These are phyloP conservation scores for Tautogolabrus adspersus DNA, from an alignment of 2,113 vertebrate species.

Conservation along the genomic window DNA sequence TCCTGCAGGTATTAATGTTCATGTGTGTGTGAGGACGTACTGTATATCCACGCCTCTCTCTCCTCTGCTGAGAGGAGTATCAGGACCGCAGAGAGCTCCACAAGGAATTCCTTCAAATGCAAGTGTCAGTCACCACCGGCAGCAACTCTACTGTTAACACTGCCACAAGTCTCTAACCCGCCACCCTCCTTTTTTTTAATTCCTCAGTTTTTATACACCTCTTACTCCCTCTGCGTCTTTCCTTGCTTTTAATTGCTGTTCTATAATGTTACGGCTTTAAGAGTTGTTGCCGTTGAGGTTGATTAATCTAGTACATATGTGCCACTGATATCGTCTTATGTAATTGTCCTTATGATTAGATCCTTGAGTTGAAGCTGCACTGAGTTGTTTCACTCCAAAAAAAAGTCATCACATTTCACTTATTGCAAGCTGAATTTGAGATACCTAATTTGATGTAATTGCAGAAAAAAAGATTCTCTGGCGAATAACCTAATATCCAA, in stretches of 20 bases:
- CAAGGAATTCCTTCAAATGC: slow-evolving; percentile 27
- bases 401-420: too few species aligned
- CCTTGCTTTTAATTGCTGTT: not conserved
- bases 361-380: too few species aligned
- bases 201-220: slow-evolving; percentile 8
- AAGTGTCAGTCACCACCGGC: slow-evolving; percentile 1
- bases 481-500: not conserved
- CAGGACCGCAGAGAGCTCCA: slow-evolving; percentile 26
- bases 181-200: not conserved
- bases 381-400: too few species aligned
- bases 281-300: too few species aligned
- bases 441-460: too few species aligned
- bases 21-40: slow-evolving; percentile 9
- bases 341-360: too few species aligned
- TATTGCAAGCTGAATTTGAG: too few species aligned
- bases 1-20: slow-evolving; percentile 12
- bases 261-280: too few species aligned
- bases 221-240: not conserved
- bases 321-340: too few species aligned
- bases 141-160: slow-evolving; percentile 2
- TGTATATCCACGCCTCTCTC: not conserved
- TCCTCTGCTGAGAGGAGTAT: slow-evolving; percentile 18
- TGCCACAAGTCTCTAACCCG: not conserved
- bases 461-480: too few species aligned
- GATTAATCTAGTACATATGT: too few species aligned